A percentile compares a stretch with the other conserved stretches of the same genome.
phyloP scores from a whole-genome alignment of 2,888 invertebrate species.

The Rhingia rostrata region DNA sequence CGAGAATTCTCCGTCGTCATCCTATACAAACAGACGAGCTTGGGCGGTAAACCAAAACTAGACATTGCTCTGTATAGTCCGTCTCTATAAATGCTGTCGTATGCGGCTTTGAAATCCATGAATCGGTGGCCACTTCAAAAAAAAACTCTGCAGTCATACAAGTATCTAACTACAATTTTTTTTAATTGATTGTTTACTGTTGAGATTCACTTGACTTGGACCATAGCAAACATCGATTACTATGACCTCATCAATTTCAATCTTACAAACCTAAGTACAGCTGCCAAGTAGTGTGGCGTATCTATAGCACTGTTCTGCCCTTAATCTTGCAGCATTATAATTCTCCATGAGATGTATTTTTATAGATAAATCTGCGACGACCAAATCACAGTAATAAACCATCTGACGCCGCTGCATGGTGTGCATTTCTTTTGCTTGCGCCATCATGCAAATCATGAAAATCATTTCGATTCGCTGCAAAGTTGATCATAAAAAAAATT shows the following conservation, averaged over 20 bases:
- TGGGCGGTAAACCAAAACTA: too few relatives aligned
- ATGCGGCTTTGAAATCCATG: too few relatives aligned
- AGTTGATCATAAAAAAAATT: slow-evolving; percentile 12
- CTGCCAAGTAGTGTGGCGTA: background rate
- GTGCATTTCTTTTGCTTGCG: background rate
- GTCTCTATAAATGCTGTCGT: too few relatives aligned
- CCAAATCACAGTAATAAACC: slow-evolving; percentile 32
- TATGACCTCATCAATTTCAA: slow-evolving; percentile 1
- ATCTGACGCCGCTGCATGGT: background rate
- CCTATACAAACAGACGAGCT: too few relatives aligned
- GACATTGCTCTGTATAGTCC: too few relatives aligned
- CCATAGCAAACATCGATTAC: too few relatives aligned
- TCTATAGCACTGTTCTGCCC: background rate
- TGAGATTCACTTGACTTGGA: too few relatives aligned
- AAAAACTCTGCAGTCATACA: too few relatives aligned
- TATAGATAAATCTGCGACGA: slow-evolving; percentile 8
- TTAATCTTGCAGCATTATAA: slow-evolving; percentile 1
- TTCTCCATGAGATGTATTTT: slow-evolving; percentile 8
- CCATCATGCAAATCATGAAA: slow-evolving; percentile 1
- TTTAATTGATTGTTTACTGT: too few relatives aligned
- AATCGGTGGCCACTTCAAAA: too few relatives aligned
- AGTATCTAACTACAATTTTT: too few relatives aligned
- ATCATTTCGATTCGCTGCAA: background rate
- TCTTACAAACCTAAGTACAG: background rate
- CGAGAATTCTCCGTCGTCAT: too few relatives aligned